A percentile compares a stretch with the other conserved stretches of the same genome.
Evolutionary conservation across 2,888 invertebrate genomes (phyloP).

Genomic region (Drosophila greeni): DNA sequence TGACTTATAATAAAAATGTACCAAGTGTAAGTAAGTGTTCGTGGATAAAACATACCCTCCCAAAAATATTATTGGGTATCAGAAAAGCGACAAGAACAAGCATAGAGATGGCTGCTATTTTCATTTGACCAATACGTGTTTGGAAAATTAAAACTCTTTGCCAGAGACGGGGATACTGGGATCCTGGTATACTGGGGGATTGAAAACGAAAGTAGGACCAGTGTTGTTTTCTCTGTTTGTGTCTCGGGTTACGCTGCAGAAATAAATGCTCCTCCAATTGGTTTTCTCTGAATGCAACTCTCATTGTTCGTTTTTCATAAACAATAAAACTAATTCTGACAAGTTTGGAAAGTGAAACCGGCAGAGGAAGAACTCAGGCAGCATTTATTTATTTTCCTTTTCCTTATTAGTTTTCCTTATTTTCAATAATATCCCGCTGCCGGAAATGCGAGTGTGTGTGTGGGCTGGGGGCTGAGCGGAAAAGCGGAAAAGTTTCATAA

Average conservation of each 20-base stretch:
- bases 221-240: constrained; percentile 45
- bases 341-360: constrained; percentile 64
- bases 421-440: constrained; percentile 38
- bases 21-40: no score
- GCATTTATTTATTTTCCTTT: constrained; percentile 10
- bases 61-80: neutral
- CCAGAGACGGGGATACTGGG: constrained; percentile 4
- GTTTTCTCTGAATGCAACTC: constrained; percentile 24
- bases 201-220: constrained; percentile 59
- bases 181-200: constrained; percentile 15
- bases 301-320: constrained; percentile 65
- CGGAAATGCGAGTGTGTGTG: constrained; percentile 19
- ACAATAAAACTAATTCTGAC: constrained; percentile 71
- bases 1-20: no score
- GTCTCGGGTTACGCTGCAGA: constrained; percentile 55
- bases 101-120: constrained; percentile 52
- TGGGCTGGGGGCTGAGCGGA: constrained; percentile 23
- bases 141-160: constrained; percentile 68
- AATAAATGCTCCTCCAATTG: constrained; percentile 34
- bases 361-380: neutral
- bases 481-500: constrained; percentile 66
- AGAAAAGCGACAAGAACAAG: constrained; percentile 12
- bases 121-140: constrained; percentile 70
- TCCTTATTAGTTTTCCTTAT: constrained; percentile 48
- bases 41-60: no score